Evolutionary conservation across 2,888 invertebrate genomes (phyloP).

Genomic region (Cyrtodaria siliqua): DNA sequence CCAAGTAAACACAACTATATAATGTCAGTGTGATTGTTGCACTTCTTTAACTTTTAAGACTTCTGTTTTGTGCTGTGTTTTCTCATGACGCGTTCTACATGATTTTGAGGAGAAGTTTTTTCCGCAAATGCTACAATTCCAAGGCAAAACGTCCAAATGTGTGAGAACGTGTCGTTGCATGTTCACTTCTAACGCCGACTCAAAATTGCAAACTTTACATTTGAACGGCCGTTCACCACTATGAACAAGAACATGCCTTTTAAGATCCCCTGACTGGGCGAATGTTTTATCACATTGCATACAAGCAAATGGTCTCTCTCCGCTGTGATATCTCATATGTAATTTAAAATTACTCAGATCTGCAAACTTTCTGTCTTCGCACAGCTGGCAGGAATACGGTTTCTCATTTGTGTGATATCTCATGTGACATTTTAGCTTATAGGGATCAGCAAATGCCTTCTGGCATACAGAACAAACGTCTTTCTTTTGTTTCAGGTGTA

Average conservation of each 20-base stretch:
- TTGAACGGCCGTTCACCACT: neutral
- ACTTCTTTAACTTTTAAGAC: too few species aligned
- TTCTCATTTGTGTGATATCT: neutral
- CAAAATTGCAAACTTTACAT: neutral
- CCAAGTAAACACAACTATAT: too few species aligned
- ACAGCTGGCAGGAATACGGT: neutral
- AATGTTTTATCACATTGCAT: neutral
- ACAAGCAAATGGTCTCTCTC: neutral
- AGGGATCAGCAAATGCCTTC: neutral
- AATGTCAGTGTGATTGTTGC: too few species aligned
- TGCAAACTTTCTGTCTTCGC: neutral
- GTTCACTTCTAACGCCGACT: neutral
- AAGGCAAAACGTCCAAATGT: neutral
- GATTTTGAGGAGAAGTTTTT: neutral
- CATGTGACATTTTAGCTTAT: neutral
- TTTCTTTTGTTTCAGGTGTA: neutral
- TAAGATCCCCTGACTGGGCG: neutral
- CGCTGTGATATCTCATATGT: neutral
- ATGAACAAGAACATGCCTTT: neutral
- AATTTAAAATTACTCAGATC: neutral
- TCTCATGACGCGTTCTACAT: neutral
- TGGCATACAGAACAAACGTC: neutral
- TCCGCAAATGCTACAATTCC: neutral
- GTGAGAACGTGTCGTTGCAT: neutral
- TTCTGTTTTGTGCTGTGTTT: neutral